Evolutionary conservation across 2,888 invertebrate genomes (phyloP).

Genomic region (Lepidochitona cinerea): DNA sequence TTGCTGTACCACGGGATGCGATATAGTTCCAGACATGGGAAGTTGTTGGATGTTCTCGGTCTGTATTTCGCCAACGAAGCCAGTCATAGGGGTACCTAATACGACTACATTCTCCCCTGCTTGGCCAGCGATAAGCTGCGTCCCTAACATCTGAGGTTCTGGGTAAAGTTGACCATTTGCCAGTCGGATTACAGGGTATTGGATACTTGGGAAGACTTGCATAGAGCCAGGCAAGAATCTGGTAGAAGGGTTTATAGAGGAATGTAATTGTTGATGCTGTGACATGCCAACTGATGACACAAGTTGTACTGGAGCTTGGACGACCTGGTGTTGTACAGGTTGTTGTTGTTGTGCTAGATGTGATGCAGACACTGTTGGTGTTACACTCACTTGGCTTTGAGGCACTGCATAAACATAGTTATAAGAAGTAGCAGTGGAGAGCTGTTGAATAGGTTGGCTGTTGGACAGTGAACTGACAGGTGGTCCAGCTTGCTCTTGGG

Average conservation of each 20-base stretch:
- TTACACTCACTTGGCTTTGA: no score
- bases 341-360: no score
- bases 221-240: no score
- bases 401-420: no score
- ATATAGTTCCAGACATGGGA: neutral
- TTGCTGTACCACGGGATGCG: neutral
- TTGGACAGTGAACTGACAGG: no score
- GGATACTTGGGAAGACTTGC: slow-evolving; percentile 10
- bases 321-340: neutral
- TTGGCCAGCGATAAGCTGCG: slow-evolving; percentile 1
- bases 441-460: no score
- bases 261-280: no score
- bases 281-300: neutral
- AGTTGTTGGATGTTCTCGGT: neutral
- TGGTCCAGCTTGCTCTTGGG: no score
- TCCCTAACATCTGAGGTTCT: slow-evolving; percentile 2
- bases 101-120: neutral
- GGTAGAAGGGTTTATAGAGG: no score
- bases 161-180: slow-evolving; percentile 1
- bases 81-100: neutral
- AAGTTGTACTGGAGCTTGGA: neutral
- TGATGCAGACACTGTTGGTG: no score
- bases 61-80: neutral
- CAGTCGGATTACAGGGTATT: slow-evolving; percentile 8
- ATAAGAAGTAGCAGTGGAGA: no score